These are phyloP conservation scores for Setophaga petechia DNA, from an alignment of 2,113 vertebrate genomes.

Conservation along the genomic window DNA sequence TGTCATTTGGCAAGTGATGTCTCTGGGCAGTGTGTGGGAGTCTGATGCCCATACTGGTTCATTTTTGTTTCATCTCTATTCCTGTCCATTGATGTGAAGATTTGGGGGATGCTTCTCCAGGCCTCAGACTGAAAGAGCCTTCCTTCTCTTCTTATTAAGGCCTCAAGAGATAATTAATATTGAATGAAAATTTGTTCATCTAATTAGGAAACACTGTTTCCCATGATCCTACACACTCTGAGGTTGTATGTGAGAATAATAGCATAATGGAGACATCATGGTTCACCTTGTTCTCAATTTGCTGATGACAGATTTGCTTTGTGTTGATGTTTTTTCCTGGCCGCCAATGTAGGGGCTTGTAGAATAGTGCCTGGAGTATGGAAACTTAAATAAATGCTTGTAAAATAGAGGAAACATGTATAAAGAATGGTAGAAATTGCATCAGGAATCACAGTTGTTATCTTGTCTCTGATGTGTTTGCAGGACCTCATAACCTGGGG, in stretches of 20 bases:
- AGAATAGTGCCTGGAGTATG: background rate
- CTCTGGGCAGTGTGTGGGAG: background rate
- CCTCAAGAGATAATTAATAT: background rate
- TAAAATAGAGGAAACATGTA: rapidly evolving
- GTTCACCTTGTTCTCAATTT: background rate
- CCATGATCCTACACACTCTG: background rate
- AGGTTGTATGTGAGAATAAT: background rate
- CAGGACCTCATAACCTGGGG: background rate
- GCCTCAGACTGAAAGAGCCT: background rate
- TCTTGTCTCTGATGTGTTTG: background rate
- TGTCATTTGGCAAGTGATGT: rapidly evolving
- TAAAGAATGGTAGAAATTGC: background rate
- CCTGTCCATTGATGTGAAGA: background rate
- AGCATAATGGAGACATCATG: background rate
- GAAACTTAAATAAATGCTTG: background rate
- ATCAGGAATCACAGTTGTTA: background rate
- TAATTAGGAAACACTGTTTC: background rate
- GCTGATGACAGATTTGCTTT: background rate
- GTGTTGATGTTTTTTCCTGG: background rate
- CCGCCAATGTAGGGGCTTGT: background rate
- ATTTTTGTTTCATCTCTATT: background rate
- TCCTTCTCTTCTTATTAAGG: background rate
- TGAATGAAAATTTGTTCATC: background rate
- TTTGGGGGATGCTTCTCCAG: background rate
- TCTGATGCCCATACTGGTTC: background rate